Evolutionary conservation across 2,797 vertebrate genomes (phyloP).

Genomic region (Catharus ustulatus): DNA sequence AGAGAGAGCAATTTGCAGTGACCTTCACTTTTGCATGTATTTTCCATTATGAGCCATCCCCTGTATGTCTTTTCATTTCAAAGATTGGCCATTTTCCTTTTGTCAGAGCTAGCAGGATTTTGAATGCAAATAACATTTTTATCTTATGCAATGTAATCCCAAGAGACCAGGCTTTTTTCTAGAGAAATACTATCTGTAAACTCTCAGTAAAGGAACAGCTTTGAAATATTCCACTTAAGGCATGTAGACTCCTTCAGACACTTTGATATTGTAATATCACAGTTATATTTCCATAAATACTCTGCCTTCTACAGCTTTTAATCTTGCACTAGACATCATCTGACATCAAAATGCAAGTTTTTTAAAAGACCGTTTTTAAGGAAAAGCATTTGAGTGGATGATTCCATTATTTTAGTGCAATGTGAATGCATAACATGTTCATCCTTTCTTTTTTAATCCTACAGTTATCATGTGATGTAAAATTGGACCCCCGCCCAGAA

Average conservation of each 20-base stretch:
- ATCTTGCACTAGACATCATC: neutral
- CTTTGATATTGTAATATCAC: neutral
- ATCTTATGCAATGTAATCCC: neutral
- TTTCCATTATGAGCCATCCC: neutral
- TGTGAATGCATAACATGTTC: slow-evolving; percentile 6
- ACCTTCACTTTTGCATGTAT: neutral
- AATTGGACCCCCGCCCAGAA: slow-evolving; percentile 95
- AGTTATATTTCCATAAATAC: neutral
- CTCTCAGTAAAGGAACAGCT: neutral
- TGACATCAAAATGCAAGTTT: slow-evolving; percentile 1
- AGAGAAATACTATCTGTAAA: neutral
- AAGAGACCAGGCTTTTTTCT: neutral
- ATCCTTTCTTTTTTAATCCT: slow-evolving; percentile 47
- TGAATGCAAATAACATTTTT: neutral
- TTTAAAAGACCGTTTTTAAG: neutral
- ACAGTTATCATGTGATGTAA: slow-evolving; percentile 97
- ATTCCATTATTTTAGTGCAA: neutral
- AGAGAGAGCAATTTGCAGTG: neutral
- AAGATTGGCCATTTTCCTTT: neutral
- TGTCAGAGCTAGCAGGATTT: neutral
- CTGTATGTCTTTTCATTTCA: neutral
- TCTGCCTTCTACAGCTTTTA: neutral
- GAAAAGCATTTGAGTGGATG: neutral
- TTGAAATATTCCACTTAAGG: neutral
- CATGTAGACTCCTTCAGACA: neutral